Base-by-base conservation (phyloP, 1,140 invertebrate genomes). In the Leptestheria dahalacensis region DNA sequence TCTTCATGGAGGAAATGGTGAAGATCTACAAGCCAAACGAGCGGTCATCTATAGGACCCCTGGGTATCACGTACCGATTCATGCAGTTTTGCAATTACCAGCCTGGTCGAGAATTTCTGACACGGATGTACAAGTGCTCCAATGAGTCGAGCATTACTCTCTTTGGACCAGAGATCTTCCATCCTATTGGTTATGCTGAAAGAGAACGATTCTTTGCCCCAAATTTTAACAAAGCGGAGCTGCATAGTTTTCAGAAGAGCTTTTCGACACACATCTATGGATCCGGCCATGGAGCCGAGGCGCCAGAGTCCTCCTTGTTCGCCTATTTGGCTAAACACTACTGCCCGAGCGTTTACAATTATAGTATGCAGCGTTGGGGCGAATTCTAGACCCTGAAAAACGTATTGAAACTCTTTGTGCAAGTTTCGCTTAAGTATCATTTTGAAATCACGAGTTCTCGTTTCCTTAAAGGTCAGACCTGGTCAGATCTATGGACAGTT, bases 61-160 rank as follows among this genome's bases (percentile, higher is more conserved):
- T 15, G 33, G 15, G 6, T 15, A 15, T 41, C 15, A 41, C 33
- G 33, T 6, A 41, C 6, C 6, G 15, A 9, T 41, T 41, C 33
- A 41, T 9, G 15, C 6, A 41, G 6, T 41, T 41, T 15, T 41
- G 33, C 33, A 41, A 15, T 6, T 15, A 15, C 6, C 33, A 41
- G 33, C 6, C 33, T 6, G 6, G 65, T 74, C 72, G 15, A 15
- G 33, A 41, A 15, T 15, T 41, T 15, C 15, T 15, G 33, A 15
- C 15, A 15, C 6, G 15, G 15, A 6, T 9, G 6, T 41, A 41
- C 33, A 6, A 15, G 15, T 41, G 33, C 15, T 6, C 15, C 15
- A 15, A 41, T 15, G 33, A 15, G 15, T 41, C 33, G 6, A 6
- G 6, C 6, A 15, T 15, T 6, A 9, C 33, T 9, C 33, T 41